phyloP scores from a whole-genome alignment of 2,888 invertebrate genomes.

The Argyra leucocephala region DNA sequence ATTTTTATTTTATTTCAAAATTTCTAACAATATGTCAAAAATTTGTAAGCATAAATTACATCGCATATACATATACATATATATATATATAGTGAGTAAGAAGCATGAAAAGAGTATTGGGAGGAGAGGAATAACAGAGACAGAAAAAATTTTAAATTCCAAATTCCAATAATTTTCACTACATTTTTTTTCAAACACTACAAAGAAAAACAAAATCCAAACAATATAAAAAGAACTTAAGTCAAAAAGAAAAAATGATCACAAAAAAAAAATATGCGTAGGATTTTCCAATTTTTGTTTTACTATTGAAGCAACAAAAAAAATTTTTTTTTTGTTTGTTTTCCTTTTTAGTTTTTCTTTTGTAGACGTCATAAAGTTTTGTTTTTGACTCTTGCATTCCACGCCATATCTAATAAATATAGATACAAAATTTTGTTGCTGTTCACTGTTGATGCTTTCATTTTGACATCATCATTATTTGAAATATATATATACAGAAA shows the following conservation, averaged over 20 bases:
- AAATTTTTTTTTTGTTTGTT: neutral
- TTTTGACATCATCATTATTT: conserved; percentile 3
- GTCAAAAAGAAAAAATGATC: neutral
- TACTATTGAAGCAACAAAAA: neutral
- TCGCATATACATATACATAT: too few relatives aligned
- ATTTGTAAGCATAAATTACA: neutral
- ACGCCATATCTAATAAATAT: too few relatives aligned
- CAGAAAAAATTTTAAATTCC: neutral
- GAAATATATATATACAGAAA: neutral
- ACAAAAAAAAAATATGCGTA: neutral
- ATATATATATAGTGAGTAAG: too few relatives aligned
- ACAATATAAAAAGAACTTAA: neutral
- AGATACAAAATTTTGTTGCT: too few relatives aligned
- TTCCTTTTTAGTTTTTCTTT: neutral
- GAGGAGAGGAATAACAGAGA: too few relatives aligned
- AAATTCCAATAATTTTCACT: conserved; percentile 3
- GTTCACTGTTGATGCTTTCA: neutral
- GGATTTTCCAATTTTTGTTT: neutral
- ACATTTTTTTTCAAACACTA: neutral
- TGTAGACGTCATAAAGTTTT: neutral
- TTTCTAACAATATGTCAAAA: neutral
- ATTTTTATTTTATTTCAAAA: too few relatives aligned
- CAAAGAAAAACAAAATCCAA: neutral
- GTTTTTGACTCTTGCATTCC: neutral
- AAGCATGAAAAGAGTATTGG: too few relatives aligned